Percentiles rank a stretch among this genome's conserved stretches.
These are phyloP conservation scores for Uropsilus gracilis DNA, from an alignment of 2,113 vertebrate species.

Conservation along the genomic window DNA sequence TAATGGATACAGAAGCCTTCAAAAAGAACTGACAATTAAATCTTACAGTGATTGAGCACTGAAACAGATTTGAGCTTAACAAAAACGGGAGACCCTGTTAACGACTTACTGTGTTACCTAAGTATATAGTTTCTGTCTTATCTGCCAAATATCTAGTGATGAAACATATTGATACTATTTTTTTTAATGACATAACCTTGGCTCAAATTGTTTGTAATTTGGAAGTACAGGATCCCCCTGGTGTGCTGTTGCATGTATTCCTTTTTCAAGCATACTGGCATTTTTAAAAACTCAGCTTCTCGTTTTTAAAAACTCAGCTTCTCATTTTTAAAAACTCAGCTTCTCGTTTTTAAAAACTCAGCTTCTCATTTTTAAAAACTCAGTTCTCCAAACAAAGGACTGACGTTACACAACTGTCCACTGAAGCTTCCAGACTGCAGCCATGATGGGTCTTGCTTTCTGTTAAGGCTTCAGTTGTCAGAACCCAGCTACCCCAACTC, in stretches of 20 bases:
- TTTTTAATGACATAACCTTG: too few relatives aligned
- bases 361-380: not conserved
- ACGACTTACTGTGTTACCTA: not conserved
- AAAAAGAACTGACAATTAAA: not conserved
- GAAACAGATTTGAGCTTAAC: not conserved
- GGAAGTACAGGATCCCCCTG: too few relatives aligned
- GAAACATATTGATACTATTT: not conserved
- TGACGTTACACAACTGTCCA: not conserved
- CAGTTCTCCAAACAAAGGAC: not conserved
- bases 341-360: not conserved
- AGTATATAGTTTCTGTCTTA: not conserved
- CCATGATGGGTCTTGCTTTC: not conserved
- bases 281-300: conserved; percentile 21
- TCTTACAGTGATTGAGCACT: conserved; percentile 22
- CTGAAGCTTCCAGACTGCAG: not conserved
- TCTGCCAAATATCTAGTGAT: not conserved
- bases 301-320: not conserved
- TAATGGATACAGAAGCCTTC: not conserved
- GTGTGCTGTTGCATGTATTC: too few relatives aligned
- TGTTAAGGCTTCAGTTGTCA: not conserved
- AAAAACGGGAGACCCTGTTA: conserved; percentile 40
- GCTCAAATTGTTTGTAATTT: too few relatives aligned
- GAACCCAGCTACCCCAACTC: rapidly evolving
- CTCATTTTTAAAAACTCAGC: not conserved
- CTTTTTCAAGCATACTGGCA: not conserved